phyloP scores from a whole-genome alignment of 2,888 invertebrate species.

The Alentia gelatinosa region DNA sequence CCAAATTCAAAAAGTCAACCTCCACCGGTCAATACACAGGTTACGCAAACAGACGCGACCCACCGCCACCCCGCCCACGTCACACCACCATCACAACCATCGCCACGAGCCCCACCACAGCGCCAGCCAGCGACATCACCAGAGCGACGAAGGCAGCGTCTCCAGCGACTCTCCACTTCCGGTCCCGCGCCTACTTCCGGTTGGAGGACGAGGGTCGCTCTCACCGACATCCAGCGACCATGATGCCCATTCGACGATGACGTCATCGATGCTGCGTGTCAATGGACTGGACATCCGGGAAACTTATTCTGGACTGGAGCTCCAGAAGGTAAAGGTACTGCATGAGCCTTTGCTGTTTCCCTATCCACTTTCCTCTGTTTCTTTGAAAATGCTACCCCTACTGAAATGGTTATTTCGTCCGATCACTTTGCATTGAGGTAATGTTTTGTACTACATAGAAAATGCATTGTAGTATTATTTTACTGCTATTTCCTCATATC shows the following conservation, averaged over 20 bases:
- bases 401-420: too few species aligned
- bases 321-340: conserved; percentile 54
- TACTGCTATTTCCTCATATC: too few species aligned
- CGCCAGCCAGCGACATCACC: not conserved
- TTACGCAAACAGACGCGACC: not conserved
- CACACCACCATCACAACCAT: not conserved
- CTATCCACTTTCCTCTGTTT: not conserved
- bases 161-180: not conserved
- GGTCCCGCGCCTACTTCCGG: not conserved
- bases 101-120: not conserved
- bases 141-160: not conserved
- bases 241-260: not conserved
- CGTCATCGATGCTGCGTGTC: not conserved
- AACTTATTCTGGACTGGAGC: conserved; percentile 43
- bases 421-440: too few species aligned
- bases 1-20: not conserved
- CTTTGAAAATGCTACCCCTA: too few species aligned
- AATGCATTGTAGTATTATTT: too few species aligned
- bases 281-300: conserved; percentile 7
- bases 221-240: not conserved
- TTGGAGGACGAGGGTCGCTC: not conserved
- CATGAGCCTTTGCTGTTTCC: not conserved
- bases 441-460: too few species aligned
- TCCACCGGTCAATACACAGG: conserved; percentile 26
- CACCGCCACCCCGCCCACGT: not conserved